Base-by-base conservation (phyloP, 2,888 invertebrate genomes). In the Amaurobius ferox region DNA sequence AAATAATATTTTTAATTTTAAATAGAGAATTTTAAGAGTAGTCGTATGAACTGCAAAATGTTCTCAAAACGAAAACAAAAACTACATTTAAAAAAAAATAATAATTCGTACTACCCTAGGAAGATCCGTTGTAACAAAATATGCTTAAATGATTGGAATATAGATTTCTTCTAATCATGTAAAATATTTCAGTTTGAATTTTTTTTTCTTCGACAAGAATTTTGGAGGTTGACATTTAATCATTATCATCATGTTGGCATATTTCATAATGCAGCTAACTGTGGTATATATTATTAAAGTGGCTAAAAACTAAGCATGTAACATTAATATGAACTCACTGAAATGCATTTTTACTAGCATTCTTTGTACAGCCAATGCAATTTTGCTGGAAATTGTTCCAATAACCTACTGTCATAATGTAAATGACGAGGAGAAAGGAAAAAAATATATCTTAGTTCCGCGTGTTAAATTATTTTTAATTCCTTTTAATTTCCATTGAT, bases 91-190 rank as follows among this genome's bases (percentile, higher is more conserved):
- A n/a, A n/a, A 9, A 55, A 55, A 55, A 23, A 23, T 11, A 55
- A 55, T 55, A 55, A 55, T 55, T 55, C 23, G 23, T n/a, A 23
- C 55, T 11, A 23, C 55, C 16, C 1, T 11, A 55, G 23, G 5
- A 55, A 55, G 55, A 0, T 23, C 3, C 55, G 1, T 23, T 23
- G 23, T n/a, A 55, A 55, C 19, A 23, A 5, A 55, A 55, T 6
- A 55, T 3, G 28, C 26, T 26, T 13, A 70, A 64, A 64, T 32
- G 62, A 71, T 30, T n/a, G 30, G 26, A 32, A 44, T 66, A 67
- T 40, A 74, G 74, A 81, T 81, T 81, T 76, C 62, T 16, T 39
- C 55, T 81, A 81, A 81, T 81, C 76, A 81, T 74, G 68, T 30
- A 76, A 74, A 81, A 81, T 81, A 68, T 76, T 81, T 81, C 76